Conservation (phyloP, 2,113 vertebrate species). For the Limanda limanda region DNA sequence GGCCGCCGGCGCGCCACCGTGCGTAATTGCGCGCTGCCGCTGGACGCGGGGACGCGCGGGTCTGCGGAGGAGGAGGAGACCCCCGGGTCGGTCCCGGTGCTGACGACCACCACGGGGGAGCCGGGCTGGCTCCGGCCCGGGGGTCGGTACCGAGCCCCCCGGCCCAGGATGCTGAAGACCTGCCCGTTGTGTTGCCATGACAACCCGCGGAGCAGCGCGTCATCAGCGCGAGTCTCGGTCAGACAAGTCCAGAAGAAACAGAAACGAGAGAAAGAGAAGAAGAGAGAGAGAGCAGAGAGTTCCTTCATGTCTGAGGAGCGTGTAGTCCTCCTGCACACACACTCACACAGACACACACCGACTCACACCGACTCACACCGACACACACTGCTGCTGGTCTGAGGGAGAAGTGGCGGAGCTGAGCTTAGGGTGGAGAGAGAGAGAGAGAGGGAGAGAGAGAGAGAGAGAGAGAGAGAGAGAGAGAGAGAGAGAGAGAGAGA, state of each 20-base stretch:
- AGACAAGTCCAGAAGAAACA: constrained; percentile 75
- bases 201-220: constrained; percentile 82
- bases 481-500: not conserved
- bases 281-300: not conserved
- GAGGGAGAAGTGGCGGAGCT: constrained; percentile 3
- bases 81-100: constrained; percentile 62
- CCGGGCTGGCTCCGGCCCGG: constrained; percentile 68
- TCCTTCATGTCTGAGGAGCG: constrained; percentile 58
- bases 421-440: not conserved
- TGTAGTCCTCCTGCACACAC: not conserved
- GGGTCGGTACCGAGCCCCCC: constrained; percentile 87
- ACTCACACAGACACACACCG: not conserved
- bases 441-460: no score
- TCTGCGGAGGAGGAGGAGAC: constrained; percentile 27
- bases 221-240: constrained; percentile 51
- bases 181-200: constrained; percentile 93
- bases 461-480: no score
- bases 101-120: constrained; percentile 66
- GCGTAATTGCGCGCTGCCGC: constrained; percentile 52
- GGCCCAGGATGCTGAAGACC: constrained; percentile 89
- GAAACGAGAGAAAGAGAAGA: constrained; percentile 65
- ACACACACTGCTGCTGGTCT: not conserved
- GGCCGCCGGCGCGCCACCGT: constrained; percentile 54
- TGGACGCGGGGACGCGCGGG: constrained; percentile 60
- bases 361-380: not conserved